Evolutionary conservation across 2,797 vertebrate genomes (phyloP), one percentile per base, ranked within the genome.

Genomic region (Poeciliopsis gracilis): DNA sequence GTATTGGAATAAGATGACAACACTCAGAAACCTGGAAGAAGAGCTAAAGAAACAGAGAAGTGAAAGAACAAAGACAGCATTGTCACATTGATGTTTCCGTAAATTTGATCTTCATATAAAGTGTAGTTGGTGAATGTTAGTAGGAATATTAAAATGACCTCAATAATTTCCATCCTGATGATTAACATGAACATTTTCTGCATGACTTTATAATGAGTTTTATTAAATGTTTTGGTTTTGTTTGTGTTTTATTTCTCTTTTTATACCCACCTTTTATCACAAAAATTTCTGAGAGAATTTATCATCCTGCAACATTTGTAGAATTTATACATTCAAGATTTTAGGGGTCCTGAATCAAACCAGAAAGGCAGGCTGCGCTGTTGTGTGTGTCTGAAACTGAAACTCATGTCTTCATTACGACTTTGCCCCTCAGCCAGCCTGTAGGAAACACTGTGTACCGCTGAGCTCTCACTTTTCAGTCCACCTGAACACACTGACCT

Each of bases 121-220:
- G 20, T 67, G 36, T 30, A 67, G 57, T 79, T 74, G 57, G 53
- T 47, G 6, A 86, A 76, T 81, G 85, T 84, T 71, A 77, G 51
- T 41, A 71, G 47, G 80, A 70, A 51, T 28, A 28, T 51, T 53
- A 53, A 53, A 53, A 53, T 53, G 8, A 53, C 51, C 51, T 53
- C 23, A 53, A 25, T 25, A 25, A 25, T 53, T 53, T 53, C 23
- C 51, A 25, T 53, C 10, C 51, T 53, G 51, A 25, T 25, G 23
- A 53, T 53, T 25, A 23, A 51, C 49, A 51, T 51, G 46, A 47
- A 47, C 5, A 6, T 18, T 18, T 53, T 25, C 10, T 53, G 51
- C 9, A 10, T 53, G 23, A 53, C 51, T 53, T 53, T 10, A 53
- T 53, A 53, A 53, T 25, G 51, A 10, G 25, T 53, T 10, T 53